Evolutionary conservation across 2,113 vertebrate genomes (phyloP).

Genomic region (Cottus gobio): DNA sequence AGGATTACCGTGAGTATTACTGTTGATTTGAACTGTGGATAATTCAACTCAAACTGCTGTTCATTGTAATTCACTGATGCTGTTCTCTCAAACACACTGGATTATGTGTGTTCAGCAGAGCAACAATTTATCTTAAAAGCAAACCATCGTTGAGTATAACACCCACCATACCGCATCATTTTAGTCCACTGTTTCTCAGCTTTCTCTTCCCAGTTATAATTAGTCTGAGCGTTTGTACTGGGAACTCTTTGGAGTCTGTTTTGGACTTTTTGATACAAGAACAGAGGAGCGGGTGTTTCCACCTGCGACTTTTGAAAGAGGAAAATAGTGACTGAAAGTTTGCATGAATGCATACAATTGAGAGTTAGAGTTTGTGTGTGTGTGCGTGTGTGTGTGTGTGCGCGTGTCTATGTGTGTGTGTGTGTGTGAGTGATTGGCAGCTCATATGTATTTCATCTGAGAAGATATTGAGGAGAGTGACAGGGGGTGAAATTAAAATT

Average conservation of each 20-base stretch:
- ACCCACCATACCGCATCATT: neutral
- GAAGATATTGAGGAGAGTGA: constrained; percentile 75
- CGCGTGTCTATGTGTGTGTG: neutral
- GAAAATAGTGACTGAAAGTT: constrained; percentile 37
- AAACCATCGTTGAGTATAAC: neutral
- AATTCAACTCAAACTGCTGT: neutral
- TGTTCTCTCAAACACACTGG: neutral
- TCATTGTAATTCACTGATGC: neutral
- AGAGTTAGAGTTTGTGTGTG: neutral
- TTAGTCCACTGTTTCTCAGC: neutral
- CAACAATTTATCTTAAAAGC: neutral
- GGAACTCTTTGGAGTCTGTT: neutral
- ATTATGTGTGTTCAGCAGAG: neutral
- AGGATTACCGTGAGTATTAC: too few species aligned
- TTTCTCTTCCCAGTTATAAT: neutral
- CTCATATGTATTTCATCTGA: constrained; percentile 78
- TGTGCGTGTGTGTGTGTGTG: neutral
- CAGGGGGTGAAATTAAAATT: constrained; percentile 85
- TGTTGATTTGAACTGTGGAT: neutral
- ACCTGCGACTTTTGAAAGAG: constrained; percentile 10
- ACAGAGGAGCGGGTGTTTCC: neutral
- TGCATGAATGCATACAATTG: constrained; percentile 30
- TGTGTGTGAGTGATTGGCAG: constrained; percentile 75
- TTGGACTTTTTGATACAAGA: neutral
- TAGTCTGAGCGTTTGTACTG: neutral